Base-by-base conservation (phyloP, 2,888 invertebrate species). In the Cantharis nigra region DNA sequence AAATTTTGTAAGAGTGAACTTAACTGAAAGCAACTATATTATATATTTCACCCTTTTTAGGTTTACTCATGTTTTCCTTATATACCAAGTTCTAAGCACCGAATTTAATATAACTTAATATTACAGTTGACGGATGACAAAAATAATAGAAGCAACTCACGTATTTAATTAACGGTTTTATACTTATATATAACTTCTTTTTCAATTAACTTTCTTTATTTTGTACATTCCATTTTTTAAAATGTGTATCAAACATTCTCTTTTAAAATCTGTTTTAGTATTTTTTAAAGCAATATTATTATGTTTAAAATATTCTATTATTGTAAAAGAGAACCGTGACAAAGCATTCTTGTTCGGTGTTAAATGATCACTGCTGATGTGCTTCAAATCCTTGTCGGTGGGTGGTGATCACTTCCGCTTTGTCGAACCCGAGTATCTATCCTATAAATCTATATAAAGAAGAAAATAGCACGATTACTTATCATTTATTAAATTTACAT, bases 391-490 rank as follows among this genome's bases (percentile, higher is more conserved):
- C 84, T 82, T 80, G 75, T 80, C 80, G 82, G 81, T 80, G 82
- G 82, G 83, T 82, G 85, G 83, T 83, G 84, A 84, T 85, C 85
- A 83, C 84, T 85, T 85, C 85, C 85, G 83, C 82, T 82, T 83
- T 83, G 84, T 84, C 84, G 85, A 85, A 85, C 83, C 80, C 82
- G 83, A 83, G 84, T 84, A 84, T 82, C 83, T 83, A 49, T 49
- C n/a, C 49, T 80, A 85, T 85, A 85, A 85, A 85, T 85, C 84
- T 85, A 85, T 85, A 83, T 83, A 81, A 82, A 83, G 83, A 82
- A 84, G 84, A 84, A 85, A 85, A 85, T 82, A 83, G 85, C 85
- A 85, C 85, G 85, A 84, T 84, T 84, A 85, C 85, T 85, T 85
- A 85, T 84, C 84, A 83, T 83, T 83, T 84, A 85, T 84, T 85